A percentile compares a stretch with the other conserved stretches of the same genome.
Evolutionary conservation across 2,797 vertebrate genomes (phyloP).

Genomic region (Melanotaenia pygmaea): DNA sequence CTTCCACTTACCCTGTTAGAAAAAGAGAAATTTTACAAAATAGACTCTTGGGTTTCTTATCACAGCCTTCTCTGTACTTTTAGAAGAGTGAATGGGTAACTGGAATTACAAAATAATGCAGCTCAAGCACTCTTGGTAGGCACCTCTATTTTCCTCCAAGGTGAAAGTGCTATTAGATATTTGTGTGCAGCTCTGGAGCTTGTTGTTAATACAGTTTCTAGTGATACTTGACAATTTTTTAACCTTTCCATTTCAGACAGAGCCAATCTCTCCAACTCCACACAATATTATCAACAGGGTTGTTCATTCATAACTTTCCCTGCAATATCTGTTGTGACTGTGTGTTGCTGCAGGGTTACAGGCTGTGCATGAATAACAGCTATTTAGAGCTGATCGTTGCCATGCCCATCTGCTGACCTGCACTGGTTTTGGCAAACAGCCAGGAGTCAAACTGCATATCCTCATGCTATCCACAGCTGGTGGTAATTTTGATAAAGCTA

Average conservation of each 20-base stretch:
- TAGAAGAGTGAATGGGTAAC: slow-evolving; percentile 28
- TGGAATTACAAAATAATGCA: slow-evolving; percentile 33
- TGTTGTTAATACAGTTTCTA: slow-evolving; percentile 1
- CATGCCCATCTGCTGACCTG: slow-evolving; percentile 59
- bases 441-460: slow-evolving; percentile 54
- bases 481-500: slow-evolving; percentile 32
- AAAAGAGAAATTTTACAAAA: slow-evolving; percentile 16
- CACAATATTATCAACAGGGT: slow-evolving; percentile 1
- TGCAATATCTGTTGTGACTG: slow-evolving; percentile 13
- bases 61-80: slow-evolving; percentile 17
- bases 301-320: slow-evolving; percentile 52
- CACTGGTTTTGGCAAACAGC: slow-evolving; percentile 52
- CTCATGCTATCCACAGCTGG: slow-evolving; percentile 48
- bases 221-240: slow-evolving; percentile 13
- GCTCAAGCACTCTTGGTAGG: slow-evolving; percentile 33
- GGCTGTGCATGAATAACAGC: slow-evolving; percentile 48
- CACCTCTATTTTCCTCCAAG: slow-evolving; percentile 42
- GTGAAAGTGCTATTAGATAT: slow-evolving; percentile 43
- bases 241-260: slow-evolving; percentile 22
- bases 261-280: slow-evolving; percentile 3
- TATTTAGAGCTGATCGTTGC: slow-evolving; percentile 52
- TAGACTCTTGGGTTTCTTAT: slow-evolving; percentile 14
- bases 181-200: slow-evolving; percentile 34
- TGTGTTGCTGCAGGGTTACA: slow-evolving; percentile 32
- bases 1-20: background rate